phyloP scores from a whole-genome alignment of 1,140 invertebrate genomes.

The Acromyrmex charruanus region DNA sequence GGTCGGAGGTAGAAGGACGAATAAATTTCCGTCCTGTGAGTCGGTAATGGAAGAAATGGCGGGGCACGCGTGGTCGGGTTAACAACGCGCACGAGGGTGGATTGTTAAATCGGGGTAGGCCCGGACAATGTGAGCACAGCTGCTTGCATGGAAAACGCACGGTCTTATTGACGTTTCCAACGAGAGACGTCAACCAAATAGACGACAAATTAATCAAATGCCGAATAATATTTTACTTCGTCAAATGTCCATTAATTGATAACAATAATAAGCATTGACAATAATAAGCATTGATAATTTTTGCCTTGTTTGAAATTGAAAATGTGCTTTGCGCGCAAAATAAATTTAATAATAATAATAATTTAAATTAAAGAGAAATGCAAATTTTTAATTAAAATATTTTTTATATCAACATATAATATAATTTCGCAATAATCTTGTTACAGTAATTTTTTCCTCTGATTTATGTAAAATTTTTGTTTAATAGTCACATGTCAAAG shows the following conservation, averaged over 20 bases:
- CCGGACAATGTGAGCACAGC: background rate
- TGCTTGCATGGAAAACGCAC: constrained; percentile 34
- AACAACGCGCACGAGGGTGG: constrained; percentile 65
- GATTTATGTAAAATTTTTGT: background rate
- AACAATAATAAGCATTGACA: background rate
- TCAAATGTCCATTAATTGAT: background rate
- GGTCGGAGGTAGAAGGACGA: constrained; percentile 64
- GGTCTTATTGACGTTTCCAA: constrained; percentile 15
- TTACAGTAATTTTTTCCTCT: background rate
- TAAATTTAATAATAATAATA: too few species aligned
- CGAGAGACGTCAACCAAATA: background rate
- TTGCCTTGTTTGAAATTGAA: background rate
- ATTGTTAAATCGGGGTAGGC: constrained; percentile 48
- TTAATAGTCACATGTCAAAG: too few species aligned
- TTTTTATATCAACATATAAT: background rate
- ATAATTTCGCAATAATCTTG: background rate
- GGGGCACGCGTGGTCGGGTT: constrained; percentile 64
- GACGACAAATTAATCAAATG: background rate
- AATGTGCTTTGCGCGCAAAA: background rate
- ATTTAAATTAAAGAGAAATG: background rate
- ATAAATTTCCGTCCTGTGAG: constrained; percentile 74
- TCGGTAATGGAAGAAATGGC: constrained; percentile 75
- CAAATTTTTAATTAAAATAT: background rate
- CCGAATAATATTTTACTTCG: too few species aligned
- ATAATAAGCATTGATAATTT: background rate